Percentiles rank a stretch among this genome's conserved stretches.
These are phyloP conservation scores for Callionymus lyra DNA, from an alignment of 2,113 vertebrate species.

Conservation along the genomic window DNA sequence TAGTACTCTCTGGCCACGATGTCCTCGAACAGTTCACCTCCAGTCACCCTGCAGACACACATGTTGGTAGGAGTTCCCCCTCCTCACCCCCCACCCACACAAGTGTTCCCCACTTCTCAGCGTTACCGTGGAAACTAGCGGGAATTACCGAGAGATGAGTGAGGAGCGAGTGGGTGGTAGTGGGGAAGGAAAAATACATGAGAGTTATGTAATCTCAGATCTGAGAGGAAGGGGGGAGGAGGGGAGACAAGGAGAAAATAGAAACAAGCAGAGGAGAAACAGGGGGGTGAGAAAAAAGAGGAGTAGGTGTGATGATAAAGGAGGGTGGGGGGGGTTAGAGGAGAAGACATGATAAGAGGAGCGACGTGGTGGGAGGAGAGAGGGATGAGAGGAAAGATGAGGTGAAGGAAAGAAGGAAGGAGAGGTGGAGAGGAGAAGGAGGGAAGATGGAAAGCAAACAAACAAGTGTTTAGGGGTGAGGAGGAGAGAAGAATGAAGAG, in stretches of 20 bases:
- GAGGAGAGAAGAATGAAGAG: background rate
- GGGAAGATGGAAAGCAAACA: background rate
- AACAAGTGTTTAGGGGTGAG: background rate
- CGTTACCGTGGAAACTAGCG: constrained; percentile 55
- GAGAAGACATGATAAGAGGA: background rate
- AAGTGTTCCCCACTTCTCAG: constrained; percentile 8
- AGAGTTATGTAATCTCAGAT: constrained; percentile 36
- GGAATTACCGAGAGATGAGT: constrained; percentile 38
- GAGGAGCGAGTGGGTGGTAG: constrained; percentile 33
- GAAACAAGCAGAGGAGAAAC: constrained; percentile 1
- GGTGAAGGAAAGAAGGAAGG: background rate
- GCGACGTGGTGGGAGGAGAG: background rate
- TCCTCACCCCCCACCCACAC: constrained; percentile 5
- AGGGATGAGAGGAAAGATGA: background rate
- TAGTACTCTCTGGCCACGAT: constrained; percentile 73
- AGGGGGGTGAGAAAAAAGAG: background rate
- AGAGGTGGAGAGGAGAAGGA: background rate
- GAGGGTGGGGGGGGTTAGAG: too few relatives aligned
- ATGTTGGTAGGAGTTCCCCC: background rate
- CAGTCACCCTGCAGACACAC: constrained; percentile 59
- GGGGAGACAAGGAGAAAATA: background rate
- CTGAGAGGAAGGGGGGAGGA: constrained; percentile 2
- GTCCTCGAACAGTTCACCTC: constrained; percentile 72
- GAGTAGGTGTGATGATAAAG: background rate
- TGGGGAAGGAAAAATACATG: constrained; percentile 17